Evolutionary conservation across 2,888 invertebrate species (phyloP), one percentile per base, ranked within the genome.

Genomic region (Cremastinae sp.): DNA sequence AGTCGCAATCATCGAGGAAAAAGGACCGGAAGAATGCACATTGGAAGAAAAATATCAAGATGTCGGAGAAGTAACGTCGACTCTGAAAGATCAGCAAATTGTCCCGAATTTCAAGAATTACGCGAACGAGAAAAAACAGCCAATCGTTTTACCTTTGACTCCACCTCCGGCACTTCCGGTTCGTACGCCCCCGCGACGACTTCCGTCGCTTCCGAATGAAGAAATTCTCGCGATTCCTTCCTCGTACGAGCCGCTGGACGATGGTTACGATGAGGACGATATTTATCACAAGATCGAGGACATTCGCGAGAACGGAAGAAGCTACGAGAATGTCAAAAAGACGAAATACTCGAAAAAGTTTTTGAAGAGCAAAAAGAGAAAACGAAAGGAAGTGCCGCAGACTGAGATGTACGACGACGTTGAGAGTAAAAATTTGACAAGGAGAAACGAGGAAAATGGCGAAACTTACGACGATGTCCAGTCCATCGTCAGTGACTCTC

Each of bases 251-350:
- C 56, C 73, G 0, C 56, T 73, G 18, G 81, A 84, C 10, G 85
- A 85, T 20, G 75, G 47, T 22, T 83, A 87, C 54, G 87, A 88
- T 1, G 87, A 88, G 5, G 88, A 88, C 14, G 86, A 85, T 5
- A 84, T 88, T 68, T 89, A 89, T 61, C 84, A 89, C 22, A 85
- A 81, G 22, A 88, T 89, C 45, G 88, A 89, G 41, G 89, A 89
- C 20, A 65, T 87, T 36, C 49, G 59, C 9, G 68, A 59, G 0
- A 45, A 53, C 14, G 14, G 49, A 1, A 68, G 36, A 7, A 75
- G 53, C 8, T 87, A 88, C 70, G 84, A 85, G 36, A 86, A 86
- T 69, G 49, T 82, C 1, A 79, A 75, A 62, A 79, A 76, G 1
- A 28, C 18, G 7, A 54, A 51, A 34, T 9, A 18, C 14, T 2